Evolutionary conservation across 2,888 invertebrate genomes (phyloP).

Genomic region (Phyto melanocephala): DNA sequence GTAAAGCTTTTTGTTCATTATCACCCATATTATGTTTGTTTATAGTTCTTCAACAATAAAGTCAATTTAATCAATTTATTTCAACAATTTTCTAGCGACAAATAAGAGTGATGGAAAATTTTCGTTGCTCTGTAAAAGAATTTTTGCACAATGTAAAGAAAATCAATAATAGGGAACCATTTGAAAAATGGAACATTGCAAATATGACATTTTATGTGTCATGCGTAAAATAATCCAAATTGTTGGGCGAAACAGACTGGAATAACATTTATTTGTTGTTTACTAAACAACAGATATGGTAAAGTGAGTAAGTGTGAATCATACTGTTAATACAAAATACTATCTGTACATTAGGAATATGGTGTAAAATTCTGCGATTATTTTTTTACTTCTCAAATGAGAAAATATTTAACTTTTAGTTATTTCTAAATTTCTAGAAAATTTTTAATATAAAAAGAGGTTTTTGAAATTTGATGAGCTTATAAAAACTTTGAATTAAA

Average conservation of each 20-base stretch:
- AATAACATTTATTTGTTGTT: constrained; percentile 21
- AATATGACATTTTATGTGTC: constrained; percentile 43
- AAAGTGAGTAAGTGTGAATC: not conserved
- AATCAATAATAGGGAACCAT: constrained; percentile 60
- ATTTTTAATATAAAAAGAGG: too few relatives aligned
- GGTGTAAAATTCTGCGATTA: too few relatives aligned
- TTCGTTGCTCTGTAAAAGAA: constrained; percentile 61
- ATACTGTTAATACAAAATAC: too few relatives aligned
- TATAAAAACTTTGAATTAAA: too few relatives aligned
- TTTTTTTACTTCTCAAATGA: too few relatives aligned
- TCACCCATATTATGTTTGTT: constrained; percentile 84
- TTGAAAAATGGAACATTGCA: constrained; percentile 33
- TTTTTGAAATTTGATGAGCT: too few relatives aligned
- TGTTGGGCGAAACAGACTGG: not conserved
- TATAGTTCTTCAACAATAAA: constrained; percentile 32
- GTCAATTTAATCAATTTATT: constrained; percentile 8
- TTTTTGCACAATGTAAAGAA: constrained; percentile 59
- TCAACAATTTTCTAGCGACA: constrained; percentile 21
- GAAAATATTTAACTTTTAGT: too few relatives aligned
- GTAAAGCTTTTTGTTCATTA: constrained; percentile 95
- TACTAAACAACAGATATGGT: not conserved
- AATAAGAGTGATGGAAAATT: constrained; percentile 56
- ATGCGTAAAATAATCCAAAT: constrained; percentile 54
- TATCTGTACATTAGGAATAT: too few relatives aligned
- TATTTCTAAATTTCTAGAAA: too few relatives aligned